Base-by-base conservation (phyloP, 1,140 invertebrate genomes). In the Coenobita brevimanus region DNA sequence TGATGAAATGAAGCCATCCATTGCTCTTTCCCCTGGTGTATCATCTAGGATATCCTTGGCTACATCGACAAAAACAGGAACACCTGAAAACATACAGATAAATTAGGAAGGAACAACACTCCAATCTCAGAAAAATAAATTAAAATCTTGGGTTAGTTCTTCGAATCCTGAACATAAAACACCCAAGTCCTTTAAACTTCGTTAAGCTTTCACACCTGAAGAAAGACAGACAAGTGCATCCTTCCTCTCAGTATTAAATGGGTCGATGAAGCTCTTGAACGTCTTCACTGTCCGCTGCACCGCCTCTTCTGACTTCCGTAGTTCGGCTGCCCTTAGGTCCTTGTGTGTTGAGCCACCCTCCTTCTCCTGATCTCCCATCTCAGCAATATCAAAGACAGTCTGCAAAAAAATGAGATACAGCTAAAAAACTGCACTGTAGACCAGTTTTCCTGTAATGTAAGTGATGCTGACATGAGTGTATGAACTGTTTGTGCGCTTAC, bases 331-430 rank as follows among this genome's bases (percentile, higher is more conserved):
- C 67, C 67, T 71, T 13, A 71, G 67, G 30, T 71, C 67, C 3
- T 71, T 71, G 4, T 71, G 67, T 71, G 67, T 71, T 71, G 24
- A 71, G 67, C 30, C 67, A 71, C 67, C 67, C 67, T 71, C 67
- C 30, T 71, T 71, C 24, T 71, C 67, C 67, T 33, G 67, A 71
- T 71, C 24, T 33, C 4, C 24, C 24, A 71, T 71, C 46, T 50
- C 46, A 50, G 46, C 46, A 50, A 50, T 50, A 50, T 50, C 46
- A 50, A 50, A 50, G 46, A 71, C 67, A 10, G 4, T 71, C 67
- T 71, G 67, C 67, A 71, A 71, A 71, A 71, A 71, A 24, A 71
- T 71, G 36, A 71, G 67, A 33, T 71, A 71, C 3, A 50, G 46
- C 46, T 50, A 50, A 50, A 36, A 71, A 15, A 36, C 17, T 71